A percentile compares a stretch with the other conserved stretches of the same genome.
phyloP scores from a whole-genome alignment of 2,888 invertebrate species.

The Biston betularia region DNA sequence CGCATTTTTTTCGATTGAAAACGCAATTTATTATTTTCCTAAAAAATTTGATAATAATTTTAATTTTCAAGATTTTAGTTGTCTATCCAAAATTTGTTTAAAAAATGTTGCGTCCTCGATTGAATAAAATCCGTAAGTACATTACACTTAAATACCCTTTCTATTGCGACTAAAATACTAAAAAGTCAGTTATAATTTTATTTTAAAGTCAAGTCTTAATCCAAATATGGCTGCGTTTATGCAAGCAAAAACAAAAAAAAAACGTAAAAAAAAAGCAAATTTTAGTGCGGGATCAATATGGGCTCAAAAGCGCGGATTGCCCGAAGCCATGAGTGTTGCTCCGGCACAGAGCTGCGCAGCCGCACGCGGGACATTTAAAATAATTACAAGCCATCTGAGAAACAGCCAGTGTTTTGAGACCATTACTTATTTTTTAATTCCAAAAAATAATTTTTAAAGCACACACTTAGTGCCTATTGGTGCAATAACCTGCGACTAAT shows the following conservation, averaged over 20 bases:
- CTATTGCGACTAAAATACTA: no score
- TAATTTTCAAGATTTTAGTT: no score
- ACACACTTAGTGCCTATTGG: conserved; percentile 76
- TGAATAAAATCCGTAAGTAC: no score
- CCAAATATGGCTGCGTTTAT: conserved; percentile 10
- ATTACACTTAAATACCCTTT: no score
- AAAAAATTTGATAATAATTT: no score
- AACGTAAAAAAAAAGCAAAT: conserved; percentile 37
- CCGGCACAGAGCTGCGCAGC: conserved; percentile 52
- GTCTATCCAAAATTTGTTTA: no score
- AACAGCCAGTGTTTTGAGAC: conserved; percentile 85
- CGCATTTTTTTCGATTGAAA: no score
- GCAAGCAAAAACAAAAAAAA: conserved; percentile 25
- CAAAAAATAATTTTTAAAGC: conserved; percentile 79
- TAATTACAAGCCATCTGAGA: conserved; percentile 86
- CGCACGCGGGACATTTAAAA: conserved; percentile 85
- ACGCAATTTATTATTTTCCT: no score
- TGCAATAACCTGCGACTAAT: conserved; percentile 70
- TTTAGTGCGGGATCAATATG: conserved; percentile 75
- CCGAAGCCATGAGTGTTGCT: conserved; percentile 61
- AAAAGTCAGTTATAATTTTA: no score
- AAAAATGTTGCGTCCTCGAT: no score
- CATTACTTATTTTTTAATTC: conserved; percentile 85
- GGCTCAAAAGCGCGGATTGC: conserved; percentile 76
- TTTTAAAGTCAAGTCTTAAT: neutral